A percentile compares a stretch with the other conserved stretches of the same genome.
phyloP scores from a whole-genome alignment of 2,797 vertebrate genomes.

The Diglossa cyanea region DNA sequence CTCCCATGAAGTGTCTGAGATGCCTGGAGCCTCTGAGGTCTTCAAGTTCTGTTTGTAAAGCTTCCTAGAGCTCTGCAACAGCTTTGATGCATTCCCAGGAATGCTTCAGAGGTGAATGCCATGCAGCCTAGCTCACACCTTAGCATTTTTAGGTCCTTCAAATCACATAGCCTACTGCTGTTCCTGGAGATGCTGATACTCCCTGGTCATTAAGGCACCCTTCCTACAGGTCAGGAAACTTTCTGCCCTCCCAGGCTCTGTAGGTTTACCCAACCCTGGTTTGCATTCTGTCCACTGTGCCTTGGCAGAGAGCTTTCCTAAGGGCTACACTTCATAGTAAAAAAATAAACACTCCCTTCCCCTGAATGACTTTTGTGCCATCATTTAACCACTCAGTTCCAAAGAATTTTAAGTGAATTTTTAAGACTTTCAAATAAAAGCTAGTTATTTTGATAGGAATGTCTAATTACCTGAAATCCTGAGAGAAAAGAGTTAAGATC shows the following conservation, averaged over 20 bases:
- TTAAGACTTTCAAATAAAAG: not conserved
- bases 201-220: not conserved
- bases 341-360: not conserved
- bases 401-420: not conserved
- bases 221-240: not conserved
- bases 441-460: not conserved
- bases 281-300: not conserved
- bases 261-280: not conserved
- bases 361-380: not conserved
- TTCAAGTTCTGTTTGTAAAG: not conserved
- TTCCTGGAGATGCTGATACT: not conserved
- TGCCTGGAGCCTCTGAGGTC: not conserved
- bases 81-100: not conserved
- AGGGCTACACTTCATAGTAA: not conserved
- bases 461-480: conserved; percentile 59
- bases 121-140: not conserved
- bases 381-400: not conserved
- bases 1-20: not conserved
- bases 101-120: not conserved
- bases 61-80: not conserved
- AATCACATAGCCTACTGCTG: not conserved
- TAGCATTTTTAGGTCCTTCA: not conserved
- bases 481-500: not conserved
- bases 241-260: not conserved
- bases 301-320: not conserved